A percentile compares a stretch with the other conserved stretches of the same genome.
These are phyloP conservation scores for Lobophora halterata DNA, from an alignment of 2,888 invertebrate species.

Conservation along the genomic window DNA sequence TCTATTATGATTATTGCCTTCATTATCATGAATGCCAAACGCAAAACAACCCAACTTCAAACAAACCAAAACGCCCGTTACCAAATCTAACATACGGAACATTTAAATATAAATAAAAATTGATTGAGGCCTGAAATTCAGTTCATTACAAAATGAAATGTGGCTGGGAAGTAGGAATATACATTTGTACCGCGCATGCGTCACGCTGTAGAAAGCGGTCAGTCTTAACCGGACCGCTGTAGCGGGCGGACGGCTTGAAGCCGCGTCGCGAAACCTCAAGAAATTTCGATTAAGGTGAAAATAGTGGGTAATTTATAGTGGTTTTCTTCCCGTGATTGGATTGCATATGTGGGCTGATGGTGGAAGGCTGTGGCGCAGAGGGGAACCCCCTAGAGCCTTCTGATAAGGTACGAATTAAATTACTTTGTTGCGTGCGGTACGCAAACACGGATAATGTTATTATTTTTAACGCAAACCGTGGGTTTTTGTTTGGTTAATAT, in stretches of 20 bases:
- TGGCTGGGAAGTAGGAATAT: constrained; percentile 42
- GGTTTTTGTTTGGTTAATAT: constrained; percentile 19
- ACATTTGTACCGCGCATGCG: constrained; percentile 59
- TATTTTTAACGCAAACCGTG: constrained; percentile 35
- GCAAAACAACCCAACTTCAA: constrained; percentile 19
- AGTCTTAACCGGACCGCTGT: constrained; percentile 52
- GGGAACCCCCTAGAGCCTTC: constrained; percentile 27
- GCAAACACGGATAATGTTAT: constrained; percentile 37
- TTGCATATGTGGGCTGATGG: constrained; percentile 15
- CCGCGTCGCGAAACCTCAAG: constrained; percentile 45
- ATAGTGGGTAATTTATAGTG: constrained; percentile 37
- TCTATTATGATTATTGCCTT: constrained; percentile 8
- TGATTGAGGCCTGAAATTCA: constrained; percentile 35
- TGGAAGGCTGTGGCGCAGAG: constrained; percentile 13
- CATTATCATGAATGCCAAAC: constrained; percentile 16
- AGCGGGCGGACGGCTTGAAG: constrained; percentile 49
- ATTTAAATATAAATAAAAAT: constrained; percentile 30
- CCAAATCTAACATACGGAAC: constrained; percentile 15
- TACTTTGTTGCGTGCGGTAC: constrained; percentile 60
- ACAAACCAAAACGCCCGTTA: constrained; percentile 19
- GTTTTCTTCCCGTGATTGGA: constrained; percentile 49
- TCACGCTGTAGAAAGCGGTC: constrained; percentile 36
- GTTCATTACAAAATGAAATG: constrained; percentile 69
- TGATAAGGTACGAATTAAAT: constrained; percentile 62
- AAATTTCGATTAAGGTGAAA: constrained; percentile 50